phyloP scores from a whole-genome alignment of 2,888 invertebrate species.

The Oegoconia quadripuncta region DNA sequence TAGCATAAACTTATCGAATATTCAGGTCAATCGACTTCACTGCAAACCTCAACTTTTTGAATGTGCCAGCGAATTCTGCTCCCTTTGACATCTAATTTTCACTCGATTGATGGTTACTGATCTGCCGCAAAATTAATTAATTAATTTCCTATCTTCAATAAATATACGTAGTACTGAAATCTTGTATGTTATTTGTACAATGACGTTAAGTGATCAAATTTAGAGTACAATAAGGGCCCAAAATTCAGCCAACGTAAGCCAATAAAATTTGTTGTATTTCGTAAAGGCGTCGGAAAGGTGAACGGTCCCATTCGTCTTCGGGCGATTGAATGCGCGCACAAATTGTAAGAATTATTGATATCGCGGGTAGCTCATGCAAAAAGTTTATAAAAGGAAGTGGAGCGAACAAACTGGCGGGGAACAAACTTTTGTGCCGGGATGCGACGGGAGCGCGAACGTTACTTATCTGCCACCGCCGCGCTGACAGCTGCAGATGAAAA shows the following conservation, averaged over 20 bases:
- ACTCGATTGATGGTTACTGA: too few relatives aligned
- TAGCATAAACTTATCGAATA: constrained; percentile 14
- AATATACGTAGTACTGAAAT: too few relatives aligned
- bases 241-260: not conserved
- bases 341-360: constrained; percentile 75
- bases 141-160: too few relatives aligned
- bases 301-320: constrained; percentile 32
- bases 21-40: constrained; percentile 11
- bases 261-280: not conserved
- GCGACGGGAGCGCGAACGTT: constrained; percentile 66
- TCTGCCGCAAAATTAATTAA: too few relatives aligned
- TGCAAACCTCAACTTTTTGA: constrained; percentile 4
- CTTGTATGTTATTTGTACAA: too few relatives aligned
- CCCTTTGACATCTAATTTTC: not conserved
- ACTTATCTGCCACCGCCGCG: constrained; percentile 73
- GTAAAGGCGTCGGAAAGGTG: not conserved
- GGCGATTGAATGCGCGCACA: constrained; percentile 50
- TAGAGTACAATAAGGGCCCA: not conserved
- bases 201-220: too few relatives aligned
- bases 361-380: constrained; percentile 62
- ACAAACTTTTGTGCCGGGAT: constrained; percentile 69
- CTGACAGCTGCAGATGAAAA: constrained; percentile 79
- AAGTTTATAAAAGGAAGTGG: constrained; percentile 75
- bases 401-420: constrained; percentile 71
- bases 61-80: not conserved